Base-by-base conservation (phyloP, 2,113 vertebrate species). In the Rhizomys pruinosus region DNA sequence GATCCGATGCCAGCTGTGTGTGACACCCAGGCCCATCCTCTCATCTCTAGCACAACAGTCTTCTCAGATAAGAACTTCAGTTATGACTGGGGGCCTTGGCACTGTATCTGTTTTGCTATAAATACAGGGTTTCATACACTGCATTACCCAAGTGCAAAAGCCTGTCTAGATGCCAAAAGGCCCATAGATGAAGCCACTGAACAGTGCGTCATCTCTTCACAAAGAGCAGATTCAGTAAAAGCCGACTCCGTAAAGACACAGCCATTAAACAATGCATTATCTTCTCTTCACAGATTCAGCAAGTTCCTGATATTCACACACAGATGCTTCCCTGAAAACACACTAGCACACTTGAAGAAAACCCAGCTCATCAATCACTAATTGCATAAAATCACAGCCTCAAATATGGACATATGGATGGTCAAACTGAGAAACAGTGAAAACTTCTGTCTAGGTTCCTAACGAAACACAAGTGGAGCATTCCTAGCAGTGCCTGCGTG, bases 381-480 rank as follows among this genome's bases (percentile, higher is more conserved):
- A 37, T 32, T 78, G 81, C 52, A 94, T 95, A 96, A 96, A 97
- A 95, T 23, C 92, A 94, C n/a, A 94, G 79, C 86, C 90, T 97
- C 52, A 79, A 97, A 97, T 72, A 68, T 95, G 89, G 81, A 96
- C 97, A 96, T 87, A 89, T 97, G 29, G 71, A 77, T 66, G 91
- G 72, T 0, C 95, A 34, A 68, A 94, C 90, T 87, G 95, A 77
- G 96, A 97, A 97, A 97, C 86, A 96, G 96, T 69, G 77, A 95
- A 77, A 84, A 87, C 82, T 96, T 95, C 92, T 92, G 90, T 87
- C 96, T 89, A 84, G 78, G 95, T 92, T 92, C 90, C 19, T 72
- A 97, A 91, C 37, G 84, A 96, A 95, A 95, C 47, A 52, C 47
- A 7, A 11, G 47, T 11, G 47, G 47, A 11, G 47, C 47, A 52